phyloP scores from a whole-genome alignment of 2,888 invertebrate species.

The Cosmorhoe ocellata region DNA sequence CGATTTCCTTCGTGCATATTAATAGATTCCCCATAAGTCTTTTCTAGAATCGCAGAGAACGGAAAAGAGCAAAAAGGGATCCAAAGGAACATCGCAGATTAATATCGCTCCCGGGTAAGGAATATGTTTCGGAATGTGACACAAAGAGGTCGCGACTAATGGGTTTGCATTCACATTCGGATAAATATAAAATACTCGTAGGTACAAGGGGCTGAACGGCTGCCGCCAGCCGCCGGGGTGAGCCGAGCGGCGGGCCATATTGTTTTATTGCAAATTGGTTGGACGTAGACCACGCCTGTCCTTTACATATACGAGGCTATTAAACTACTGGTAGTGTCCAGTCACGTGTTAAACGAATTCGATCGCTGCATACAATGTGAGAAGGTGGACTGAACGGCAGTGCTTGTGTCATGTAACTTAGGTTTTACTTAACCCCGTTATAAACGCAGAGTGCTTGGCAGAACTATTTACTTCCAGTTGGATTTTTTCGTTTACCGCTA shows the following conservation, averaged over 20 bases:
- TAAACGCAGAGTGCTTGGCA: constrained; percentile 36
- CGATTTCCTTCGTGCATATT: constrained; percentile 50
- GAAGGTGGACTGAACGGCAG: constrained; percentile 40
- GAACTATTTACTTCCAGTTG: constrained; percentile 36
- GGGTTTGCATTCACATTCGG: constrained; percentile 47
- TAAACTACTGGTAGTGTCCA: constrained; percentile 75
- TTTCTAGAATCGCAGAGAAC: constrained; percentile 22
- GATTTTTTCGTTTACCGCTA: constrained; percentile 17
- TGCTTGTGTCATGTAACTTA: constrained; percentile 51
- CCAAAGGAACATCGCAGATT: constrained; percentile 44
- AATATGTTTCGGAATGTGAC: constrained; percentile 52
- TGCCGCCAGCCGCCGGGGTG: constrained; percentile 57
- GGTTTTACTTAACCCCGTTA: constrained; percentile 46
- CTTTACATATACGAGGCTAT: constrained; percentile 81
- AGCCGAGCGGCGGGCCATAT: constrained; percentile 66
- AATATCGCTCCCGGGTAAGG: constrained; percentile 49
- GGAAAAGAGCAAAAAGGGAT: constrained; percentile 35
- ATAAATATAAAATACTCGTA: constrained; percentile 54
- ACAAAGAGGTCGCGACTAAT: constrained; percentile 62
- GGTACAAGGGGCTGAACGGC: constrained; percentile 50
- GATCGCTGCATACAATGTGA: constrained; percentile 71
- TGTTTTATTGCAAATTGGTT: constrained; percentile 83
- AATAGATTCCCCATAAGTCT: constrained; percentile 48
- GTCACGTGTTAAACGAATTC: constrained; percentile 81
- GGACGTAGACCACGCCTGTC: constrained; percentile 77